phyloP scores from a whole-genome alignment of 2,888 invertebrate genomes.

The Troides aeacus region DNA sequence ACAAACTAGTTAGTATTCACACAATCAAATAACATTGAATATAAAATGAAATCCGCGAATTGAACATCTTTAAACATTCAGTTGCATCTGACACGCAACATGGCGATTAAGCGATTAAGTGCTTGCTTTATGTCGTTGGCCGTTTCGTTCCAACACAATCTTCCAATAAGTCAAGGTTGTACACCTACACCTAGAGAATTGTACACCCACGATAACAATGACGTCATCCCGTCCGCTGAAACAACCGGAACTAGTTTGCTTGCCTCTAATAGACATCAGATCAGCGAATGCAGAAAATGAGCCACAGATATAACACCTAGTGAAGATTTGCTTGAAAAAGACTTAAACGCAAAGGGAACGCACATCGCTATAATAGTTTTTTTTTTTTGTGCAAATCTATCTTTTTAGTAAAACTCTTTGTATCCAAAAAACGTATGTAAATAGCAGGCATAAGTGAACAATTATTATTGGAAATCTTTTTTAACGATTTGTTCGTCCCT shows the following conservation, averaged over 20 bases:
- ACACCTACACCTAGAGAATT: conserved; percentile 32
- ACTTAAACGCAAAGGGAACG: conserved; percentile 10
- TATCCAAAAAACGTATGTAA: no score
- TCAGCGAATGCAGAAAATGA: neutral
- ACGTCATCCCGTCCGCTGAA: conserved; percentile 34
- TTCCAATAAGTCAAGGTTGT: conserved; percentile 36
- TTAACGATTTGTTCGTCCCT: no score
- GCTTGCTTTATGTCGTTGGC: conserved; percentile 22
- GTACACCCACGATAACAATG: conserved; percentile 33
- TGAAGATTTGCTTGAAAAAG: conserved; percentile 10
- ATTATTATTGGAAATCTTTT: no score
- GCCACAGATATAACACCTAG: neutral
- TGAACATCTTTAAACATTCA: conserved; percentile 9
- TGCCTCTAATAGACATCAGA: neutral
- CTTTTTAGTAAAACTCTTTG: no score
- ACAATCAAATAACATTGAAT: conserved; percentile 3
- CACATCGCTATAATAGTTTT: neutral
- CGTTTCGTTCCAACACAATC: conserved; percentile 29
- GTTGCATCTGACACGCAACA: conserved; percentile 29
- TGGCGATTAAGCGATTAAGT: conserved; percentile 23
- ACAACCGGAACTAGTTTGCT: conserved; percentile 26
- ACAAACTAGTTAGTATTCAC: neutral
- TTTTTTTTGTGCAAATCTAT: no score
- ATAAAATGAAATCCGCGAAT: conserved; percentile 1
- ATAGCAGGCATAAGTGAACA: no score